phyloP scores from a whole-genome alignment of 2,888 invertebrate species.

The Hydraecia micacea region DNA sequence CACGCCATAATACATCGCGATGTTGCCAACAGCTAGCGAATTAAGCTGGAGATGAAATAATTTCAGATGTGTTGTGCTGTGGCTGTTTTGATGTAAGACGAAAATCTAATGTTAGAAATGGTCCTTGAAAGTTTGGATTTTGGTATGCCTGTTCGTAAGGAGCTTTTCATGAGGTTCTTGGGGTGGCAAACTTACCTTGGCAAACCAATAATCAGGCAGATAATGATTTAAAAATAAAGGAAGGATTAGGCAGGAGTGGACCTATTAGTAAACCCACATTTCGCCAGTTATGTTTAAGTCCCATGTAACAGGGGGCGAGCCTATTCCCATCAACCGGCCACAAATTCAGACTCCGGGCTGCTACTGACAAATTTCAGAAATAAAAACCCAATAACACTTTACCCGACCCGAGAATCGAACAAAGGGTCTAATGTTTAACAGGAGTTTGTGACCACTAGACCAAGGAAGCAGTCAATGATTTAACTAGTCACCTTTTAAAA shows the following conservation, averaged over 20 bases:
- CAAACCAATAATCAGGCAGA: too few species aligned
- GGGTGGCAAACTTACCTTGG: background rate
- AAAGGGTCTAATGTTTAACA: background rate
- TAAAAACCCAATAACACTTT: background rate
- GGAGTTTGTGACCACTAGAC: background rate
- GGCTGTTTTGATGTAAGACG: conserved; percentile 8
- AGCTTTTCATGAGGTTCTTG: too few species aligned
- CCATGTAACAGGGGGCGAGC: background rate
- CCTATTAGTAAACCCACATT: background rate
- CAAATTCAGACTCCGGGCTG: background rate
- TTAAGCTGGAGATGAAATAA: conserved; percentile 66
- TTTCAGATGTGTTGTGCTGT: conserved; percentile 33
- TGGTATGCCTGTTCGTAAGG: background rate
- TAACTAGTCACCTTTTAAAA: background rate
- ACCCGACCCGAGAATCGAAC: background rate
- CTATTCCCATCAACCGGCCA: background rate
- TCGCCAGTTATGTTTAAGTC: background rate
- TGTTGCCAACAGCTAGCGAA: conserved; percentile 59
- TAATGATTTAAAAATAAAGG: background rate
- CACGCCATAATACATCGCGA: conserved; percentile 64
- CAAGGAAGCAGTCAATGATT: background rate
- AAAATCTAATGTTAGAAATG: conserved; percentile 9
- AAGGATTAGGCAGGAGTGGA: background rate
- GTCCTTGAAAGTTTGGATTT: background rate
- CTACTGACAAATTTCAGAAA: too few species aligned